Conservation (phyloP, 2,888 invertebrate genomes). For the Petrolisthes manimaculis region DNA sequence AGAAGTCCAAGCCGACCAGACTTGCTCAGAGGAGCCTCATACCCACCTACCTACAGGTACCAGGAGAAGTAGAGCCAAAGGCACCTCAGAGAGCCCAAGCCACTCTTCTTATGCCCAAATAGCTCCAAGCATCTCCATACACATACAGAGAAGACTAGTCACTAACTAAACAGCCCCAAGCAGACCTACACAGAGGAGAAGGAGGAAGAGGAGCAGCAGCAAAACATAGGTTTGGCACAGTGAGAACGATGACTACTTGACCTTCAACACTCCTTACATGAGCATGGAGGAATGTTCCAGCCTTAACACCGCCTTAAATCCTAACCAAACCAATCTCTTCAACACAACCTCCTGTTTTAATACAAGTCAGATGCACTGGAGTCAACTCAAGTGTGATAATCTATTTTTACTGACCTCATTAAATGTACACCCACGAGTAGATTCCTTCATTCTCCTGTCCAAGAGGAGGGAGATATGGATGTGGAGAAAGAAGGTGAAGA, state of each 20-base stretch:
- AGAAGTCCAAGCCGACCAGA: neutral
- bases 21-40: neutral
- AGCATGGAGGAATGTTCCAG: conserved; percentile 9
- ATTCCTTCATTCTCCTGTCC: no score
- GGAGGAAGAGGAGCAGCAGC: neutral
- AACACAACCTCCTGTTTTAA: neutral
- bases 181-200: neutral
- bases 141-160: no score
- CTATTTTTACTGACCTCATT: neutral
- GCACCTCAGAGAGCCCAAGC: neutral
- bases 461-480: no score
- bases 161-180: neutral
- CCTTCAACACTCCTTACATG: neutral
- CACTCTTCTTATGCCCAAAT: neutral
- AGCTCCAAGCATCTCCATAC: neutral
- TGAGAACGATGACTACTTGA: neutral
- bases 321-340: neutral
- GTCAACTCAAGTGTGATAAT: conserved; percentile 10
- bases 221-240: no score
- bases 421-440: no score
- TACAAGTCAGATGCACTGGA: neutral
- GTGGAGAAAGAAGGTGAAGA: no score
- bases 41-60: neutral
- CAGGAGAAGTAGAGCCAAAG: neutral
- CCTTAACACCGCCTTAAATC: neutral